phyloP scores from a whole-genome alignment of 2,888 invertebrate species.

The Rotaria magnacalcarata region DNA sequence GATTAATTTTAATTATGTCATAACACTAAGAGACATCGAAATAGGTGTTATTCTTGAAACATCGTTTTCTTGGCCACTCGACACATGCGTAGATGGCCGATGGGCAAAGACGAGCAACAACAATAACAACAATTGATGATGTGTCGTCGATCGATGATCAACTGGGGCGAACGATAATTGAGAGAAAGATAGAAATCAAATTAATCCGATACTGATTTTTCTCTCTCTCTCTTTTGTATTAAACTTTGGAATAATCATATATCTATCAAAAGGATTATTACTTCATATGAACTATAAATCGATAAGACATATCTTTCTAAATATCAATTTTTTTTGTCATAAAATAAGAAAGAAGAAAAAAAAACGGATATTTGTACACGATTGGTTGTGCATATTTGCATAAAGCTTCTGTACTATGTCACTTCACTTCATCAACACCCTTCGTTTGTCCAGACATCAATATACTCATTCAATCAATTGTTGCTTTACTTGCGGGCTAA shows the following conservation, averaged over 20 bases:
- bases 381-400: constrained; percentile 20
- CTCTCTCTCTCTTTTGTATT: background rate
- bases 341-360: background rate
- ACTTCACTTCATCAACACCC: constrained; percentile 31
- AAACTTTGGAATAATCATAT: constrained; percentile 16
- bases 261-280: constrained; percentile 6
- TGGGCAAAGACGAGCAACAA: constrained; percentile 28
- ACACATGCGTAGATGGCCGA: constrained; percentile 5
- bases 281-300: background rate
- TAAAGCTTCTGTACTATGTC: constrained; percentile 17
- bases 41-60: constrained; percentile 28
- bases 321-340: constrained; percentile 1
- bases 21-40: background rate
- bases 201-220: background rate
- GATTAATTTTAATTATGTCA: constrained; percentile 25
- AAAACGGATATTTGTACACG: constrained; percentile 1
- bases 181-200: constrained; percentile 6
- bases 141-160: constrained; percentile 17
- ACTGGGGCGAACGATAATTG: constrained; percentile 24
- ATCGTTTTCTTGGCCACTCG: background rate
- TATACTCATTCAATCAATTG: constrained; percentile 18
- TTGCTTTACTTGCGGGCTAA: constrained; percentile 22
- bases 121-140: background rate
- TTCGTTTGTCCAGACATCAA: constrained; percentile 25
- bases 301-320: background rate